Base-by-base conservation (phyloP, 2,113 vertebrate species). In the Variabilichromis moorii region DNA sequence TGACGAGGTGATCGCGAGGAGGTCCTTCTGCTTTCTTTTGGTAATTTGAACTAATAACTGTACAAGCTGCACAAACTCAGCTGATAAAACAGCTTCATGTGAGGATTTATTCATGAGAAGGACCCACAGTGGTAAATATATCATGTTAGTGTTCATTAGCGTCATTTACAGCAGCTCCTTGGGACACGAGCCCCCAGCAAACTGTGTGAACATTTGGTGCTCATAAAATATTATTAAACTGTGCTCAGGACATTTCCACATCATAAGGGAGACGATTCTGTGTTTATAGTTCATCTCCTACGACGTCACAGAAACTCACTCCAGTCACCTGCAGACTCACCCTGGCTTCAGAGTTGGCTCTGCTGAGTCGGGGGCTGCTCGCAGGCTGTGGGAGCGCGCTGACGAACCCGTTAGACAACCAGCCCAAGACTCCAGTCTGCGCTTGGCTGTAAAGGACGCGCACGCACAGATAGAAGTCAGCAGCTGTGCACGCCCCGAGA, bases 341-440 rank as follows among this genome's bases (percentile, higher is more conserved):
- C 94, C 82, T 91, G 89, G 84, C 37, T 0, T 93, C 92, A 31
- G 91, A 79, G 78, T 90, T 91, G 78, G 90, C 28, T 54, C 89
- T 89, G 88, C 9, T 54, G 45, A 93, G 88, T 26, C 78, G 86
- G 68, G 93, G 95, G 17, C 91, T 90, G 31, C 51, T 73, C 2
- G 94, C 57, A 9, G 96, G 96, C 80, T 96, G 96, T 33, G 97
- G 96, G 57, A 97, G 89, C 2, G 95, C 19, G 7, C 88, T 96
- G 51, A 89, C 86, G 1, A 97, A 96, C 6, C 96, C 95, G 26
- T 96, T 96, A 3, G 97, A 96, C 78, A 97, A 61, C 97, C 97
- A 97, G 78, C 94, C 95, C 31, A 97, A 79, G 9, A 97, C 92
- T 16, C 96, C 95, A 51, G 78, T 53, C 86, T 94, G 96, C n/a